These are phyloP conservation scores for Lepidonotus clava DNA, from an alignment of 2,888 invertebrate genomes.

Conservation along the genomic window DNA sequence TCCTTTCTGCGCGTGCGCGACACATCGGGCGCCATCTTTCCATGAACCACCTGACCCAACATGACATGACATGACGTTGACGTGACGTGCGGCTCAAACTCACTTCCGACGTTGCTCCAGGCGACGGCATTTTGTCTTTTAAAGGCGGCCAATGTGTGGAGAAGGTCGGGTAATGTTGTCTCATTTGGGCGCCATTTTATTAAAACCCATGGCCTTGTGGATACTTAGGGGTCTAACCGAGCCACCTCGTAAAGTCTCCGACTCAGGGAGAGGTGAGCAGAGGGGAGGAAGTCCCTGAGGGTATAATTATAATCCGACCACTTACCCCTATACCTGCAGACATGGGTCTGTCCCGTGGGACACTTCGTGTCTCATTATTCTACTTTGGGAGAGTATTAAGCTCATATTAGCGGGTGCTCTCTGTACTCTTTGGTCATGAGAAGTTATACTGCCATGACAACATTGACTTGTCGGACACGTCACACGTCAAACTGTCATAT, in stretches of 20 bases:
- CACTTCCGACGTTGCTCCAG: neutral
- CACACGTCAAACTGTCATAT: too few relatives aligned
- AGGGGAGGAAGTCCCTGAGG: neutral
- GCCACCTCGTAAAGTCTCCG: slow-evolving; percentile 30
- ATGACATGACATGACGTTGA: slow-evolving; percentile 9
- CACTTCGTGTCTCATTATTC: slow-evolving; percentile 13
- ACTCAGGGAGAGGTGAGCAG: neutral
- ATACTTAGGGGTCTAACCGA: neutral
- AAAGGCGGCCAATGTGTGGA: neutral
- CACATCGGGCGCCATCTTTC: slow-evolving; percentile 16
- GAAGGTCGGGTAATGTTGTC: slow-evolving; percentile 14
- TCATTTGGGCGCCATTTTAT: slow-evolving; percentile 37
- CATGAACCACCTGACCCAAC: neutral
- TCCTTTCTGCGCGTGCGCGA: slow-evolving; percentile 10
- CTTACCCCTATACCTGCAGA: neutral
- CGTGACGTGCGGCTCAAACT: neutral
- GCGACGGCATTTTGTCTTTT: neutral
- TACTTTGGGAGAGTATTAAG: neutral
- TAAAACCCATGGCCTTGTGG: neutral
- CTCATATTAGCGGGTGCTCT: too few relatives aligned
- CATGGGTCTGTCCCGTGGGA: too few relatives aligned
- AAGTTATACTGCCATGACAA: too few relatives aligned
- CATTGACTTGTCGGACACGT: too few relatives aligned
- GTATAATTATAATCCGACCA: neutral
- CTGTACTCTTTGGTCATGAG: too few relatives aligned